Percentiles rank a stretch among this genome's conserved stretches.
Evolutionary conservation across 2,888 invertebrate species (phyloP).

Genomic region (Dyspetes luteomarginatus): DNA sequence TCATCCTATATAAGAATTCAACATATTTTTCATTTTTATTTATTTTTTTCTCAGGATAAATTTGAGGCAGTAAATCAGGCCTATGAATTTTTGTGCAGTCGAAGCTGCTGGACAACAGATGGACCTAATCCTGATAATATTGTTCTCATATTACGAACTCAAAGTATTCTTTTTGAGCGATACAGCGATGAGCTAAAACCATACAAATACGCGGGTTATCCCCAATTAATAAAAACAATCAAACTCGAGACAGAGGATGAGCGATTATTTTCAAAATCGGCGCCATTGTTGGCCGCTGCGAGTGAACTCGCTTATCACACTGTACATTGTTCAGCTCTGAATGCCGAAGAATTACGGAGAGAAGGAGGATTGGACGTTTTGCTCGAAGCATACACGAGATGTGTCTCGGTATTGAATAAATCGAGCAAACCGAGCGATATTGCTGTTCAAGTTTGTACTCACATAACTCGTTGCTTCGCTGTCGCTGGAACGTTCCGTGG

Average conservation of each 20-base stretch:
- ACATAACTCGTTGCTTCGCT: constrained; percentile 96
- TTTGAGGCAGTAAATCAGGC: constrained; percentile 99
- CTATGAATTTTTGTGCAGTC: constrained; percentile 98
- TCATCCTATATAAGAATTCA: no score
- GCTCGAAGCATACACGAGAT: constrained; percentile 96
- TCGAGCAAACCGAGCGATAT: constrained; percentile 91
- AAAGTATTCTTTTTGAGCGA: constrained; percentile 96
- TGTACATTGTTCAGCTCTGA: constrained; percentile 97
- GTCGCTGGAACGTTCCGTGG: constrained; percentile 97
- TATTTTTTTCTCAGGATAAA: constrained; percentile 87
- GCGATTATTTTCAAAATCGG: constrained; percentile 93
- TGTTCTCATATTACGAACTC: constrained; percentile 94
- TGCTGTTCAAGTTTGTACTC: constrained; percentile 95
- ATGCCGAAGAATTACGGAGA: constrained; percentile 97
- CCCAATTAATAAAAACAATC: constrained; percentile 97
- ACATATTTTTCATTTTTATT: not conserved
- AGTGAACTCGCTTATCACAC: constrained; percentile 98
- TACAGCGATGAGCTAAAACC: constrained; percentile 95
- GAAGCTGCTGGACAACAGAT: constrained; percentile 92
- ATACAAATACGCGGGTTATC: constrained; percentile 99
- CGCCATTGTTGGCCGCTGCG: constrained; percentile 94
- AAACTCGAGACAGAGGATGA: constrained; percentile 97
- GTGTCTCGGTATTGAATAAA: constrained; percentile 94
- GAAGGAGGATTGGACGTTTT: constrained; percentile 96
- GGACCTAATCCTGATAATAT: constrained; percentile 98